A percentile compares a stretch with the other conserved stretches of the same genome.
Conservation (phyloP, 23 tunicate species). For the Trididemnum nubilum region DNA sequence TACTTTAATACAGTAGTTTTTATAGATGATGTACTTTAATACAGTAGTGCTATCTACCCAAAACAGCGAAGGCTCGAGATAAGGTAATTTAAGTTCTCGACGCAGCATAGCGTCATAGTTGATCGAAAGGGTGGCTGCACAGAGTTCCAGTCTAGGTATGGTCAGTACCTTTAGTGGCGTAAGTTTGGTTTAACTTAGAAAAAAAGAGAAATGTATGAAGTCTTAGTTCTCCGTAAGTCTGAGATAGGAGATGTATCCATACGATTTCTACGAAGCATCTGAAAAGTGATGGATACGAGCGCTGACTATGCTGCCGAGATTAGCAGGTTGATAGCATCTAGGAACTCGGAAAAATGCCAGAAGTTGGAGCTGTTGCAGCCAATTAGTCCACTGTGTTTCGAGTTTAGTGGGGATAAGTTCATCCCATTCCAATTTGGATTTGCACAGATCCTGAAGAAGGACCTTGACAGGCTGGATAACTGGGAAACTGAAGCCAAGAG, state of each 20-base stretch:
- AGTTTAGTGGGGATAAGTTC: slow-evolving; percentile 10
- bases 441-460: slow-evolving; percentile 39
- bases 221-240: slow-evolving; percentile 19
- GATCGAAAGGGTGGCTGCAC: slow-evolving; percentile 46
- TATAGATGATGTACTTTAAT: slow-evolving; percentile 39
- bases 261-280: slow-evolving; percentile 56
- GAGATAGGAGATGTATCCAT: slow-evolving; percentile 53
- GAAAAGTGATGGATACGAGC: slow-evolving; percentile 47
- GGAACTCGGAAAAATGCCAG: slow-evolving; percentile 18
- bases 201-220: slow-evolving; percentile 32
- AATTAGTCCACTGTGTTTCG: slow-evolving; percentile 1
- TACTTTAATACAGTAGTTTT: too few species aligned
- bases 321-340: slow-evolving; percentile 39
- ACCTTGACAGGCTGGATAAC: slow-evolving; percentile 47
- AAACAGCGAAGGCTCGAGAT: slow-evolving; percentile 10
- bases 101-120: slow-evolving; percentile 14
- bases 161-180: slow-evolving; percentile 45
- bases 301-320: slow-evolving; percentile 2
- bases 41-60: slow-evolving; percentile 70
- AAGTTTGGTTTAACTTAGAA: slow-evolving; percentile 44
- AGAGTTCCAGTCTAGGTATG: slow-evolving; percentile 49
- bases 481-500: slow-evolving; percentile 47
- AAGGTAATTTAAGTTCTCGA: slow-evolving; percentile 29
- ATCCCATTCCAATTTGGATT: slow-evolving; percentile 34
- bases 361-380: slow-evolving; percentile 14